A percentile compares a stretch with the other conserved stretches of the same genome.
These are phyloP conservation scores for Seira ritae DNA, from an alignment of 2,888 invertebrate species.

Conservation along the genomic window DNA sequence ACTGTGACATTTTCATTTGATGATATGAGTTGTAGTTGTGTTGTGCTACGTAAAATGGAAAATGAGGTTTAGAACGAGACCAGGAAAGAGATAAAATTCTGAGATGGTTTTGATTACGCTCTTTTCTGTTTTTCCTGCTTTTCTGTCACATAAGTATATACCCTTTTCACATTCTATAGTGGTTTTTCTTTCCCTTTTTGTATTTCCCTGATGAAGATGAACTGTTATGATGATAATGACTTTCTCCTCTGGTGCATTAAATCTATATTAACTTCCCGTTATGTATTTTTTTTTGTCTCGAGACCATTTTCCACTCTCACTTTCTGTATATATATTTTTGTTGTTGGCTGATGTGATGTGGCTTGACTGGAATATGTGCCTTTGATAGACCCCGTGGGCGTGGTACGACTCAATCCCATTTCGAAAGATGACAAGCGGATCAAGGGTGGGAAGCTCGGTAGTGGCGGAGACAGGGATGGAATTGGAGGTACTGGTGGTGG, in stretches of 20 bases:
- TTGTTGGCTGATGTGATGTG: not conserved
- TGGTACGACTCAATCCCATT: conserved; percentile 70
- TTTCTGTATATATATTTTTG: conserved; percentile 13
- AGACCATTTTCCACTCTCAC: conserved; percentile 16
- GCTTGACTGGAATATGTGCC: not conserved
- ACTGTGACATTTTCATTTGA: conserved; percentile 61
- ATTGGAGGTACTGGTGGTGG: conserved; percentile 24
- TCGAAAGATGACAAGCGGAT: conserved; percentile 70
- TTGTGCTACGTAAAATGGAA: not conserved
- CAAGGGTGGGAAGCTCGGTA: conserved; percentile 52
- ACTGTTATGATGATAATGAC: conserved; percentile 45
- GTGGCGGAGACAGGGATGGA: conserved; percentile 51
- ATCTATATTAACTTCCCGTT: not conserved
- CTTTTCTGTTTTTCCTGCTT: not conserved
- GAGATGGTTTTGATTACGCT: not conserved
- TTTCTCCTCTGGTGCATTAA: conserved; percentile 19
- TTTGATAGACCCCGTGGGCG: conserved; percentile 67
- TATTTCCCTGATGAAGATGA: conserved; percentile 51
- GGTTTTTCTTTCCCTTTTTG: conserved; percentile 51
- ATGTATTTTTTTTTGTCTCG: conserved; percentile 37
- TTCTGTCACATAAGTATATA: not conserved
- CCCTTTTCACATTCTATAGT: no score
- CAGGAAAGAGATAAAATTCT: not conserved
- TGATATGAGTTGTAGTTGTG: conserved; percentile 25
- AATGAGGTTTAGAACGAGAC: not conserved